phyloP scores from a whole-genome alignment of 2,888 invertebrate species.

The Branchellion lobata region DNA sequence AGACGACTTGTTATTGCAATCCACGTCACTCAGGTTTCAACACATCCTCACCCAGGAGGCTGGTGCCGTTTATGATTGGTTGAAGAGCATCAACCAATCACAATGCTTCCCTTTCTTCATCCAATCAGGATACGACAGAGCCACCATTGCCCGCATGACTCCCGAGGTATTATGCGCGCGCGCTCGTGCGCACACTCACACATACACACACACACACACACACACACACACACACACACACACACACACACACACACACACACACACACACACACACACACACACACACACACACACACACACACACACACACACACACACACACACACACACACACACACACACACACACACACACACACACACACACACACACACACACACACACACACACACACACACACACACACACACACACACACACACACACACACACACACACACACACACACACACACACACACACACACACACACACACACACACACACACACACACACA shows the following conservation, averaged over 20 bases:
- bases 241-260: constrained; percentile 26
- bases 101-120: constrained; percentile 47
- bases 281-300: not conserved
- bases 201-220: constrained; percentile 17
- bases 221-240: constrained; percentile 23
- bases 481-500: constrained; percentile 17
- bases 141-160: constrained; percentile 47
- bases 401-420: constrained; percentile 17
- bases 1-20: too few species aligned
- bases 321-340: constrained; percentile 15
- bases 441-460: constrained; percentile 22
- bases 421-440: constrained; percentile 25
- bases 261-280: not conserved
- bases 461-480: constrained; percentile 19
- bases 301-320: constrained; percentile 15
- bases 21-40: too few species aligned
- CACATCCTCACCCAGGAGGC: constrained; percentile 44
- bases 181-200: too few species aligned
- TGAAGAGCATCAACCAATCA: constrained; percentile 39
- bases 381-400: constrained; percentile 22
- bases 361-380: constrained; percentile 8
- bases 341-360: constrained; percentile 7
- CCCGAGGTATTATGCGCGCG: constrained; percentile 45
- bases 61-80: constrained; percentile 43
- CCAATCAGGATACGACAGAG: constrained; percentile 47